Percentiles rank a stretch among this genome's conserved stretches.
These are phyloP conservation scores for Stomorhina lunata DNA, from an alignment of 2,888 invertebrate genomes.

Conservation along the genomic window DNA sequence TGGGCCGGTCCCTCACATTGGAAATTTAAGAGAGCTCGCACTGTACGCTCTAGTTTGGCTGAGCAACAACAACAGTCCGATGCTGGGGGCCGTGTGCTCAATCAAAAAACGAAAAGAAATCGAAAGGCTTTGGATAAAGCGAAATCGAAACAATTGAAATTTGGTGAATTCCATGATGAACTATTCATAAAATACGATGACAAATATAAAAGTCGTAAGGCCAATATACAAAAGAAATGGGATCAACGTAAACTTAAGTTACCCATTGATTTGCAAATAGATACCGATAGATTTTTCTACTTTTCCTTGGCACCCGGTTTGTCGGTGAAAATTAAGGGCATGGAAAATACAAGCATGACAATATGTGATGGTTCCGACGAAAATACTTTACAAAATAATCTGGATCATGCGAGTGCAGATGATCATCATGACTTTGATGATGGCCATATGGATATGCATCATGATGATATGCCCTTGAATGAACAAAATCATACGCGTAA, in stretches of 20 bases:
- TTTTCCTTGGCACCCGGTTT: slow-evolving; percentile 75
- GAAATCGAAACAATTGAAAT: slow-evolving; percentile 72
- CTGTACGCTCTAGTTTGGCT: slow-evolving; percentile 69
- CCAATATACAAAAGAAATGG: slow-evolving; percentile 78
- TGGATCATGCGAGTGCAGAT: slow-evolving; percentile 51
- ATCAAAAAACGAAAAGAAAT: slow-evolving; percentile 64
- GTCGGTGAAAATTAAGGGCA: slow-evolving; percentile 65
- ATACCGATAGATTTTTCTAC: slow-evolving; percentile 72
- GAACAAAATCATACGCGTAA: slow-evolving; percentile 28
- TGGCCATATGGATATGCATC: slow-evolving; percentile 67
- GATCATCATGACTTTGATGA: slow-evolving; percentile 69
- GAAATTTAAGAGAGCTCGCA: slow-evolving; percentile 83
- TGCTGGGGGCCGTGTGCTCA: slow-evolving; percentile 11
- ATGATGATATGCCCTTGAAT: slow-evolving; percentile 38
- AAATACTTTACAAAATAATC: slow-evolving; percentile 55
- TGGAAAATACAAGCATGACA: slow-evolving; percentile 79
- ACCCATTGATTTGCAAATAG: slow-evolving; percentile 76
- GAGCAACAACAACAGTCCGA: slow-evolving; percentile 45
- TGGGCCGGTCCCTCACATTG: slow-evolving; percentile 94
- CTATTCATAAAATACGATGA: slow-evolving; percentile 73
- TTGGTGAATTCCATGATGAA: slow-evolving; percentile 73
- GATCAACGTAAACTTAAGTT: slow-evolving; percentile 77
- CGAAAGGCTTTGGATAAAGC: slow-evolving; percentile 66
- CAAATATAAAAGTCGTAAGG: slow-evolving; percentile 73
- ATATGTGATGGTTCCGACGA: slow-evolving; percentile 67